These are phyloP conservation scores for Nanorana parkeri DNA, from an alignment of 2,113 vertebrate species.

Conservation along the genomic window DNA sequence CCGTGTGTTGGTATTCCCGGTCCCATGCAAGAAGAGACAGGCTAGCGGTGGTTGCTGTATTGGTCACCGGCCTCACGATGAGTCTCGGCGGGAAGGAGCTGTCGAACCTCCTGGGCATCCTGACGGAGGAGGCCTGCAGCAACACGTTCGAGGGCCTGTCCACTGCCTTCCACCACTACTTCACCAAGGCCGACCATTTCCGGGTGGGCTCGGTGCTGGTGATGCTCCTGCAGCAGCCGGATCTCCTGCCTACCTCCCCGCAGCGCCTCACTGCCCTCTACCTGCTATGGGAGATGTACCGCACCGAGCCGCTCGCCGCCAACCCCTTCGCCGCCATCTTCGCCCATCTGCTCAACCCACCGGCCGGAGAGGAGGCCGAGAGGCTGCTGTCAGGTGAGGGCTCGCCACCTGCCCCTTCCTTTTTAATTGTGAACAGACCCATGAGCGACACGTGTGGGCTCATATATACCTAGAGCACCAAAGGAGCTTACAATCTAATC, in stretches of 20 bases:
- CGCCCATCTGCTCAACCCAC: constrained; percentile 92
- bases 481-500: too few relatives aligned
- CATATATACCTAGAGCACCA: too few relatives aligned
- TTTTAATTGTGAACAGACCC: too few relatives aligned
- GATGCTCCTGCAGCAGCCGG: constrained; percentile 95
- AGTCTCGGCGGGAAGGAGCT: constrained; percentile 94
- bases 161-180: constrained; percentile 93
- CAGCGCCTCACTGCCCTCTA: constrained; percentile 97
- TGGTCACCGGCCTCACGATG: constrained; percentile 75
- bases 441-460: too few relatives aligned
- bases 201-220: constrained; percentile 92
- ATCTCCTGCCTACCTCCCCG: constrained; percentile 90
- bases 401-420: too few relatives aligned
- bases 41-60: constrained; percentile 4
- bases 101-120: constrained; percentile 91
- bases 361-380: constrained; percentile 84
- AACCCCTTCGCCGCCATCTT: constrained; percentile 97
- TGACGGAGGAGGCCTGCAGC: constrained; percentile 93
- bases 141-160: constrained; percentile 94
- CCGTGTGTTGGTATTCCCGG: not conserved
- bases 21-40: constrained; percentile 13
- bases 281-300: constrained; percentile 99
- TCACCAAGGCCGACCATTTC: constrained; percentile 95
- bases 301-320: constrained; percentile 93
- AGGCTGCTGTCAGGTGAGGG: constrained; percentile 86